Evolutionary conservation across 92 coral and sea anemone species (phyloP).

Genomic region (Parazoanthus swiftii): DNA sequence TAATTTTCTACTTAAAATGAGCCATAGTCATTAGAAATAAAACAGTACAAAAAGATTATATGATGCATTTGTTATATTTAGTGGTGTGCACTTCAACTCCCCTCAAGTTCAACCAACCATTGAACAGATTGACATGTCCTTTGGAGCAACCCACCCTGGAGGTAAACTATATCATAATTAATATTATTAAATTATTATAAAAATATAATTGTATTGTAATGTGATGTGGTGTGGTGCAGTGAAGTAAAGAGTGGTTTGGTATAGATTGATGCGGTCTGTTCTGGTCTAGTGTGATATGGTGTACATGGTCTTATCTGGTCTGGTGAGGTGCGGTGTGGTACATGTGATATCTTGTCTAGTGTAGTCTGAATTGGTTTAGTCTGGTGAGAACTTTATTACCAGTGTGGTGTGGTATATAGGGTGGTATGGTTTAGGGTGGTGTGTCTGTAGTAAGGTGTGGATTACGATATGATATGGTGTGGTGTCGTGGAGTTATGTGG

Average conservation of each 20-base stretch:
- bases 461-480: neutral
- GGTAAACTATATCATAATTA: constrained; percentile 51
- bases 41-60: neutral
- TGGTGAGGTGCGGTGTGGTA: neutral
- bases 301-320: neutral
- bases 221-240: constrained; percentile 23
- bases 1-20: too few relatives aligned
- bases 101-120: constrained; percentile 98
- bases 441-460: neutral
- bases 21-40: too few relatives aligned
- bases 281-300: neutral
- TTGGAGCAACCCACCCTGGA: constrained; percentile 99
- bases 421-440: neutral
- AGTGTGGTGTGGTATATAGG: neutral
- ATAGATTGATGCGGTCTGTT: neutral
- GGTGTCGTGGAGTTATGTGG: neutral
- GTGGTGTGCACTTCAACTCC: constrained; percentile 99
- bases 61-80: constrained; percentile 1
- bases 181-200: too few relatives aligned
- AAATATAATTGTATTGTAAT: neutral
- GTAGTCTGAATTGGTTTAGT: neutral
- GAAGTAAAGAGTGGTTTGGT: neutral
- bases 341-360: neutral
- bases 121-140: constrained; percentile 98
- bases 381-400: neutral